Conservation (phyloP, 1,140 invertebrate species). For the Lamellibrachia luymesi region DNA sequence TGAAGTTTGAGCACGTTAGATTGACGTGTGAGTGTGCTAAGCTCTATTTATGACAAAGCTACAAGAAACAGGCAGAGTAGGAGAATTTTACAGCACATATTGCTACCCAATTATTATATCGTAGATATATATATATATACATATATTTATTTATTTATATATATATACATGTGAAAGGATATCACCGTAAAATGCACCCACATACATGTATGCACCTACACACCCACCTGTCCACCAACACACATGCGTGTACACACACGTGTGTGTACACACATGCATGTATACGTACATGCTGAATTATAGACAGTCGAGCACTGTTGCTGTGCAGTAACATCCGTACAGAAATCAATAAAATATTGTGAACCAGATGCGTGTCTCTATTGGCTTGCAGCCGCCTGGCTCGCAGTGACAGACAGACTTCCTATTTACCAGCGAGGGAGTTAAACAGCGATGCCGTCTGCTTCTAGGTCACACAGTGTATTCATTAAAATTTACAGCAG, state of each 20-base stretch:
- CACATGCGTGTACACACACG: background rate
- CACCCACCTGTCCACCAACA: background rate
- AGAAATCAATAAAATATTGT: conserved; percentile 6
- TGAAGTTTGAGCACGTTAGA: too few species aligned
- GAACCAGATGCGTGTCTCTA: background rate
- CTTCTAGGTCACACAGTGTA: background rate
- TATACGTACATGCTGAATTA: background rate
- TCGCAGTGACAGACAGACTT: background rate
- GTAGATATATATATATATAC: too few species aligned
- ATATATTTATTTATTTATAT: background rate
- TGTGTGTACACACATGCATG: background rate
- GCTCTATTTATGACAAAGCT: too few species aligned
- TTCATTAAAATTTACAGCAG: background rate
- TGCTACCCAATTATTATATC: too few species aligned
- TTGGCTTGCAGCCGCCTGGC: background rate
- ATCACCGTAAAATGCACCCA: background rate
- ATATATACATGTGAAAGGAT: background rate
- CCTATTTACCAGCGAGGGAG: background rate
- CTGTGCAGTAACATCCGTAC: background rate
- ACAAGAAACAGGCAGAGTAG: too few species aligned
- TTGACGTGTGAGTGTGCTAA: too few species aligned
- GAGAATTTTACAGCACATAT: too few species aligned
- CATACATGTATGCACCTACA: background rate
- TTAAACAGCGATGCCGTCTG: background rate
- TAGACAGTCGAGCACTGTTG: background rate